Evolutionary conservation across 2,113 vertebrate genomes (phyloP), one percentile per base, ranked within the genome.

Genomic region (Neogobius melanostomus): DNA sequence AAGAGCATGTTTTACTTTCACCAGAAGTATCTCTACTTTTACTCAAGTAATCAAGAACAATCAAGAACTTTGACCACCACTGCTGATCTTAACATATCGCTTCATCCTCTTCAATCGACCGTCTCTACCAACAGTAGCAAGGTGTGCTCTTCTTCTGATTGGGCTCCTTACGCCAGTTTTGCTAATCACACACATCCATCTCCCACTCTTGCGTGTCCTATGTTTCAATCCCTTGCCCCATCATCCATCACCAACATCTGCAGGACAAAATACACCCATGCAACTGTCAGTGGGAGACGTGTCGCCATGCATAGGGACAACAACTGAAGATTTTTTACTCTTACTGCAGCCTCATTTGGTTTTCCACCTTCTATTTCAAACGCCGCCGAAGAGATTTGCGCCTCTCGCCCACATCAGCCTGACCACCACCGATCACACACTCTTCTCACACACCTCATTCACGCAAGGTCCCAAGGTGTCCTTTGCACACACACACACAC

Each of bases 161-260:
- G 82, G 77, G 75, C 68, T 86, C 72, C 68, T 85, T 79, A 83
- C 89, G 84, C 86, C 86, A 74, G 84, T 66, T 79, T 80, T 77
- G 66, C 79, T 86, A 82, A 82, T 82, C 79, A 75, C 17, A 90
- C 80, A 69, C 69, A 72, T 75, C 65, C 60, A 66, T 83, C 75
- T 68, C 68, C 64, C 71, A 54, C 56, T 66, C 69, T 71, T 66
- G 6, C 28, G 46, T 66, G 15, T 63, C 48, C 36, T 64, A 17
- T 70, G 61, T 72, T 44, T 9, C 69, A 60, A 61, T 77, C 44
- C 63, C 62, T 67, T 54, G 10, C 43, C 61, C 70, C 7, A 6
- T 28, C 43, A 75, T 84, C 75, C 73, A 76, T 84, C 75, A 77
- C 64, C 16, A 48, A 69, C 47, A 17, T 71, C 61, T 16, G 68